phyloP scores from a whole-genome alignment of 2,797 vertebrate species.

The Anabacerthia variegaticeps region DNA sequence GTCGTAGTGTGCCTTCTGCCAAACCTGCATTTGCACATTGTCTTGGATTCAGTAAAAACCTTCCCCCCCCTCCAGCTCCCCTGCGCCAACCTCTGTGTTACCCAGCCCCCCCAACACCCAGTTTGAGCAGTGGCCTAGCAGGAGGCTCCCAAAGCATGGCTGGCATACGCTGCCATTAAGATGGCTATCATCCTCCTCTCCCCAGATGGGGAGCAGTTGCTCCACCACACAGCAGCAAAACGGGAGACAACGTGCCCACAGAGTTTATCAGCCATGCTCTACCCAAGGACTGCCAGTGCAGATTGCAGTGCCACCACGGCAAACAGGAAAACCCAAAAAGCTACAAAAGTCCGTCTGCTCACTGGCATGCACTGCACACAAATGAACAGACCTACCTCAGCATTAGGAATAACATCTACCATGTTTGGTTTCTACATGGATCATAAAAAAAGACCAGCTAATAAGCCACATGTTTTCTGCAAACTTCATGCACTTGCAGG shows the following conservation, averaged over 20 bases:
- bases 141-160: neutral
- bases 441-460: neutral
- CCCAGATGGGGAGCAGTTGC: neutral
- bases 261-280: rapidly evolving
- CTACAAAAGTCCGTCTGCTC: neutral
- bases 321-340: neutral
- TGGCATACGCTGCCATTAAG: rapidly evolving
- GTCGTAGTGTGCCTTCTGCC: neutral
- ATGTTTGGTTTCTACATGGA: neutral
- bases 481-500: neutral
- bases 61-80: neutral
- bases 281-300: neutral
- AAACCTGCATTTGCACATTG: neutral
- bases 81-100: neutral
- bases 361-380: neutral
- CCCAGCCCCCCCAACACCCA: too few species aligned
- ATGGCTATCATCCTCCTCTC: rapidly evolving
- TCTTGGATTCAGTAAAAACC: neutral
- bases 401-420: neutral
- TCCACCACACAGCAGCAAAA: neutral
- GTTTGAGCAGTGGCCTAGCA: neutral
- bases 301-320: neutral
- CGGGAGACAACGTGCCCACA: rapidly evolving
- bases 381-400: neutral
- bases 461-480: neutral